phyloP scores from a whole-genome alignment of 1,140 invertebrate genomes.

The Drosophila parvula region DNA sequence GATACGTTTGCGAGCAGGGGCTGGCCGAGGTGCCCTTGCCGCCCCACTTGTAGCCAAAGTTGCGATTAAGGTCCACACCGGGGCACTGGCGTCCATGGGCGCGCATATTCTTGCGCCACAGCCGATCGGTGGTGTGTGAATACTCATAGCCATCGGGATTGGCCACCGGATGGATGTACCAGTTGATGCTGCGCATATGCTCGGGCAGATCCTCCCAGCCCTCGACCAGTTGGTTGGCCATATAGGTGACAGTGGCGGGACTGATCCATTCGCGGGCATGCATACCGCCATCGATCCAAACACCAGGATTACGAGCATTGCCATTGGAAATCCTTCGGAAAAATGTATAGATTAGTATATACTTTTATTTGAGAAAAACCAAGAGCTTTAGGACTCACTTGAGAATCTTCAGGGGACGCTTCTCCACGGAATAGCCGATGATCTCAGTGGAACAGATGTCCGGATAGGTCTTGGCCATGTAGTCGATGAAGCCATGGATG shows the following conservation, averaged over 20 bases:
- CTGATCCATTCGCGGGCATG: slow-evolving; percentile 97
- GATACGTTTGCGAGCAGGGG: slow-evolving; percentile 95
- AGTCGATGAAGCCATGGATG: slow-evolving; percentile 90
- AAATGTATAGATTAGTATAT: too few relatives aligned
- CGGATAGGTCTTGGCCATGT: slow-evolving; percentile 89
- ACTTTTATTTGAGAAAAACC: too few relatives aligned
- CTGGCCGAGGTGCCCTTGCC: slow-evolving; percentile 92
- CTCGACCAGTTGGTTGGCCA: slow-evolving; percentile 91
- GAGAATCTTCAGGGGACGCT: slow-evolving; percentile 89
- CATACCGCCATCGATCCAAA: slow-evolving; percentile 91
- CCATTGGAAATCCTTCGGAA: slow-evolving; percentile 87
- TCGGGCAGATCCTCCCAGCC: slow-evolving; percentile 88
- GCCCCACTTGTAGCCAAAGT: slow-evolving; percentile 93
- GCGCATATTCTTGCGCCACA: slow-evolving; percentile 93
- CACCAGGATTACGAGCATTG: slow-evolving; percentile 86
- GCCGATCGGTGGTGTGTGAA: slow-evolving; percentile 89
- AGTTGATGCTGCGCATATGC: slow-evolving; percentile 91
- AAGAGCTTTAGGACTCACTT: slow-evolving; percentile 78
- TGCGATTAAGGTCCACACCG: slow-evolving; percentile 93
- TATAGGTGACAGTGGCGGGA: slow-evolving; percentile 92
- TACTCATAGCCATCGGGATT: slow-evolving; percentile 96
- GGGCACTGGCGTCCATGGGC: slow-evolving; percentile 86
- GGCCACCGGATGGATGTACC: slow-evolving; percentile 91
- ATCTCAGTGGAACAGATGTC: slow-evolving; percentile 88
- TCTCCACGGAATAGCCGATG: slow-evolving; percentile 91